These are phyloP conservation scores for Hafferia zeledoni DNA, from an alignment of 2,797 vertebrate species.

Conservation along the genomic window DNA sequence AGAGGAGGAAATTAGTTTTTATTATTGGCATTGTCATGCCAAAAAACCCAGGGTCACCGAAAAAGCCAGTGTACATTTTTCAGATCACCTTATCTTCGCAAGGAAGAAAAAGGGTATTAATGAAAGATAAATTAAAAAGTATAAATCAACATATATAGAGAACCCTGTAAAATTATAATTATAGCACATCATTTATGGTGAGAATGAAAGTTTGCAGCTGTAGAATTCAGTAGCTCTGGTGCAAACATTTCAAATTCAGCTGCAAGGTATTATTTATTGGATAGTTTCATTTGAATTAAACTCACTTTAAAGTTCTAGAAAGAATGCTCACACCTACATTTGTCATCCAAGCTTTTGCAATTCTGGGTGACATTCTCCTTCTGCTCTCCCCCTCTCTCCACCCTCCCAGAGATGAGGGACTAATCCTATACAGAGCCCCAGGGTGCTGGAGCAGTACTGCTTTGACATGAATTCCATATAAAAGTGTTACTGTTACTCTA, in stretches of 20 bases:
- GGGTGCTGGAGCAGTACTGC: conserved; percentile 11
- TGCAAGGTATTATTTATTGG: conserved; percentile 63
- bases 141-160: conserved; percentile 40
- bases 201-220: conserved; percentile 46
- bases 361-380: conserved; percentile 49
- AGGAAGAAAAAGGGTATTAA: conserved; percentile 47
- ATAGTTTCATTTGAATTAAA: conserved; percentile 68
- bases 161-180: conserved; percentile 49
- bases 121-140: conserved; percentile 59
- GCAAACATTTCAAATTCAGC: conserved; percentile 55
- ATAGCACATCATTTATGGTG: conserved; percentile 24
- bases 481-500: conserved; percentile 37
- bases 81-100: conserved; percentile 26
- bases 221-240: neutral
- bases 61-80: conserved; percentile 30
- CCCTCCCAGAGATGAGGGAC: conserved; percentile 19
- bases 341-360: conserved; percentile 60
- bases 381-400: neutral
- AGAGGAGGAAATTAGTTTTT: conserved; percentile 54
- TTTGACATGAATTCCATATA: conserved; percentile 51
- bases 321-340: conserved; percentile 7
- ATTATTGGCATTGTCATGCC: neutral
- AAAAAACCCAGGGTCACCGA: neutral
- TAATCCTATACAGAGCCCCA: conserved; percentile 24
- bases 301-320: conserved; percentile 61